A percentile compares a stretch with the other conserved stretches of the same genome.
phyloP scores from a whole-genome alignment of 2,888 invertebrate species.

The Ennomos erosarius region DNA sequence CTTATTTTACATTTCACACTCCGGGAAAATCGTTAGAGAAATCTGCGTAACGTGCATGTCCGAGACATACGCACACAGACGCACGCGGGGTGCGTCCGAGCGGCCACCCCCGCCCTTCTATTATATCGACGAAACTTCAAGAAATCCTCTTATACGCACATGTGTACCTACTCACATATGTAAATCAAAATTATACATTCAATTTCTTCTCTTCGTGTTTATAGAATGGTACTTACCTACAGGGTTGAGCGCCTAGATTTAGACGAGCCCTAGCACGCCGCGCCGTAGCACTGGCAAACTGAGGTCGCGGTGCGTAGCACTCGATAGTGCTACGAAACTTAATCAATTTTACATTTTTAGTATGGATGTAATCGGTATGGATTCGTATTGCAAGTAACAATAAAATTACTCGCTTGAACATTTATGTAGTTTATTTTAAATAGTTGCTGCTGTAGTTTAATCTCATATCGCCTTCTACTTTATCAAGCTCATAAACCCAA shows the following conservation, averaged over 20 bases:
- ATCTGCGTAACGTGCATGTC: conserved; percentile 84
- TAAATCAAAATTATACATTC: conserved; percentile 69
- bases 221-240: conserved; percentile 30
- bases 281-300: background rate
- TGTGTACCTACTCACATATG: conserved; percentile 71
- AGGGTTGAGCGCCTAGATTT: background rate
- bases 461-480: no score
- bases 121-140: conserved; percentile 82
- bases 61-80: conserved; percentile 78
- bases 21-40: conserved; percentile 86
- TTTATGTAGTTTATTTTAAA: no score
- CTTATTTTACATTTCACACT: conserved; percentile 86
- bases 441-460: no score
- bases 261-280: background rate
- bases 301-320: background rate
- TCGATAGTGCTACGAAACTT: no score
- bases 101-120: conserved; percentile 58
- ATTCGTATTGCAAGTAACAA: no score
- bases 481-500: no score
- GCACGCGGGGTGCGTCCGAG: conserved; percentile 64
- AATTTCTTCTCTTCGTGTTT: conserved; percentile 57
- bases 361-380: no score
- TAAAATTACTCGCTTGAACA: no score
- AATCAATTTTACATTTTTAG: no score
- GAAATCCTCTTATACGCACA: conserved; percentile 78